phyloP scores from a whole-genome alignment of 2,888 invertebrate species.

The Oligia fasciuncula region DNA sequence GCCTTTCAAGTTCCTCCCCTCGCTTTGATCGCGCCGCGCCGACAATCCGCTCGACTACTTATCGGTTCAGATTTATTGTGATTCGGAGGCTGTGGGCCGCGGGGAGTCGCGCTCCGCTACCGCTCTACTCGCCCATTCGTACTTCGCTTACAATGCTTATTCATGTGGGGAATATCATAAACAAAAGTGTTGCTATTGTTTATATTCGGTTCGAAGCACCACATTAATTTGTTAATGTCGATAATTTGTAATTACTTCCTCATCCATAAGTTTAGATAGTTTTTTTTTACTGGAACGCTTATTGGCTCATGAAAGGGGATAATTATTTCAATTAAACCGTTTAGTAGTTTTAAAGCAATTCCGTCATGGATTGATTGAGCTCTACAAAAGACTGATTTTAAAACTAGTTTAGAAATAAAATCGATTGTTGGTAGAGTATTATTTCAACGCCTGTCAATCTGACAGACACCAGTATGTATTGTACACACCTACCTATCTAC shows the following conservation, averaged over 20 bases:
- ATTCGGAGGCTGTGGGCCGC: conserved; percentile 85
- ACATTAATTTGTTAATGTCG: conserved; percentile 30
- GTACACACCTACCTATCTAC: not conserved
- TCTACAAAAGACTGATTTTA: not conserved
- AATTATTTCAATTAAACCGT: conserved; percentile 13
- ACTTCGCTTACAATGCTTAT: conserved; percentile 73
- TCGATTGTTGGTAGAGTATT: not conserved
- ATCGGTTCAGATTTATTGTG: conserved; percentile 90
- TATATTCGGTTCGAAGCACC: conserved; percentile 32
- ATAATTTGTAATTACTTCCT: conserved; percentile 47
- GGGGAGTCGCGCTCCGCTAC: conserved; percentile 78
- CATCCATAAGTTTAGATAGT: conserved; percentile 7
- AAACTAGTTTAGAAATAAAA: not conserved
- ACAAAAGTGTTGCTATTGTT: conserved; percentile 72
- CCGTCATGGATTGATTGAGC: not conserved
- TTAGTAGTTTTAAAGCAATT: conserved; percentile 11
- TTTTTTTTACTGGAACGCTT: too few relatives aligned
- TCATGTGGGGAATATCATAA: conserved; percentile 76
- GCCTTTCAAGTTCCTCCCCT: conserved; percentile 86
- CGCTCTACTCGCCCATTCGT: conserved; percentile 75
- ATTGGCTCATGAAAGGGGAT: conserved; percentile 11
- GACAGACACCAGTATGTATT: conserved; percentile 8
- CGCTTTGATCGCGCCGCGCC: conserved; percentile 88
- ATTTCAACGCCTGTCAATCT: conserved; percentile 42
- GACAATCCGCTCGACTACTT: conserved; percentile 89